Conservation (phyloP, 2,797 vertebrate genomes). For the Lycodopsis pacificus region DNA sequence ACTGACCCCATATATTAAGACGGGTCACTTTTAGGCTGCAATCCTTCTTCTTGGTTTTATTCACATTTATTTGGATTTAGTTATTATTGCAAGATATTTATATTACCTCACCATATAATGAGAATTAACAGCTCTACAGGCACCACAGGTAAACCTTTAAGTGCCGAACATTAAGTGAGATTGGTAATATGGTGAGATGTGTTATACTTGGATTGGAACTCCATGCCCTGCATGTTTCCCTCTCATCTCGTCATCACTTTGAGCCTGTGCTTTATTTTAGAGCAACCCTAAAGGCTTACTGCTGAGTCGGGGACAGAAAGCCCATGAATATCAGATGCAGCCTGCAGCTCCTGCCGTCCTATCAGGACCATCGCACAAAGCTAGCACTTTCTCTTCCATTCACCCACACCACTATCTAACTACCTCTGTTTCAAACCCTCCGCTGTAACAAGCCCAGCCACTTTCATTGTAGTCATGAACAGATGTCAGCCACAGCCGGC, state of each 20-base stretch:
- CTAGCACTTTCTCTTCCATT: conserved; percentile 22
- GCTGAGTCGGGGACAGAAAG: conserved; percentile 38
- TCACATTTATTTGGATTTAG: neutral
- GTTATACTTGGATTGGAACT: conserved; percentile 27
- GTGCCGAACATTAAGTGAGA: conserved; percentile 10
- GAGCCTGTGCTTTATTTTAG: conserved; percentile 55
- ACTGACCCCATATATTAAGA: conserved; percentile 35
- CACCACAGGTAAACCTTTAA: conserved; percentile 8
- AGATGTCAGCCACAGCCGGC: conserved; percentile 9
- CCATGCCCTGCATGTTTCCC: conserved; percentile 17
- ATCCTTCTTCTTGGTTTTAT: neutral
- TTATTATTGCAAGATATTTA: neutral
- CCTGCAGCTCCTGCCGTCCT: conserved; percentile 52
- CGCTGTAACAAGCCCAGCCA: neutral
- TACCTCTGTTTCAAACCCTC: conserved; percentile 3
- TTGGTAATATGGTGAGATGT: conserved; percentile 14
- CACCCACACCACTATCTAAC: neutral
- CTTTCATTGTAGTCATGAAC: conserved; percentile 39
- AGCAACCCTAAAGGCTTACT: conserved; percentile 28
- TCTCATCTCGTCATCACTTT: conserved; percentile 33
- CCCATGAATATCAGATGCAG: conserved; percentile 64
- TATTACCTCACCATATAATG: neutral
- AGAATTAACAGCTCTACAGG: neutral
- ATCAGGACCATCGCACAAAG: conserved; percentile 20
- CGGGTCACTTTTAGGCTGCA: neutral